phyloP scores from a whole-genome alignment of 2,888 invertebrate genomes.

The Minunthozetes semirufus region DNA sequence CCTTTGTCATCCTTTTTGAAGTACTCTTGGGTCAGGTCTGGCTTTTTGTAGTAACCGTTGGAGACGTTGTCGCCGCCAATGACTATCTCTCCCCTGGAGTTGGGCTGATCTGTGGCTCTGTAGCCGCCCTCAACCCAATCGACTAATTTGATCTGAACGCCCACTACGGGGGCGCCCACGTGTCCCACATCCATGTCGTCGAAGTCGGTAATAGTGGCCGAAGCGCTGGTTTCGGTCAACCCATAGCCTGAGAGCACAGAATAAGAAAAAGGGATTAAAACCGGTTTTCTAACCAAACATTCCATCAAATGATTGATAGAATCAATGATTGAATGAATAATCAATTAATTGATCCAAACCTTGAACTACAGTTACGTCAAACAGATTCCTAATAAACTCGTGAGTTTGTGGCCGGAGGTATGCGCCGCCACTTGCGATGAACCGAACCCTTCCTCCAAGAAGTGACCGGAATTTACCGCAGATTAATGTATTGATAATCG shows the following conservation, averaged over 20 bases:
- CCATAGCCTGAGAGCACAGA: constrained; percentile 67
- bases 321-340: background rate
- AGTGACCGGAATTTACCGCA: constrained; percentile 62
- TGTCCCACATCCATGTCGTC: constrained; percentile 68
- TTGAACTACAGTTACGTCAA: constrained; percentile 81
- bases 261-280: background rate
- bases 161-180: constrained; percentile 79
- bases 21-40: constrained; percentile 63
- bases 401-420: constrained; percentile 93
- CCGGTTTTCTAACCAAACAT: background rate
- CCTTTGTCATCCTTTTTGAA: constrained; percentile 68
- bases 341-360: background rate
- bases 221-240: constrained; percentile 91
- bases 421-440: constrained; percentile 89
- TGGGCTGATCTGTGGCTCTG: constrained; percentile 73
- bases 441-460: constrained; percentile 79
- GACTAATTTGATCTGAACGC: constrained; percentile 73
- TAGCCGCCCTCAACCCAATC: constrained; percentile 95
- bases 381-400: constrained; percentile 80
- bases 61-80: constrained; percentile 86
- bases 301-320: background rate
- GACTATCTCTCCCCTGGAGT: constrained; percentile 76
- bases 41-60: constrained; percentile 84
- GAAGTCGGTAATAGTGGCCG: constrained; percentile 56
- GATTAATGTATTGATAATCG: constrained; percentile 54